Base-by-base conservation (phyloP, 2,888 invertebrate species). In the Parnassius smintheus region DNA sequence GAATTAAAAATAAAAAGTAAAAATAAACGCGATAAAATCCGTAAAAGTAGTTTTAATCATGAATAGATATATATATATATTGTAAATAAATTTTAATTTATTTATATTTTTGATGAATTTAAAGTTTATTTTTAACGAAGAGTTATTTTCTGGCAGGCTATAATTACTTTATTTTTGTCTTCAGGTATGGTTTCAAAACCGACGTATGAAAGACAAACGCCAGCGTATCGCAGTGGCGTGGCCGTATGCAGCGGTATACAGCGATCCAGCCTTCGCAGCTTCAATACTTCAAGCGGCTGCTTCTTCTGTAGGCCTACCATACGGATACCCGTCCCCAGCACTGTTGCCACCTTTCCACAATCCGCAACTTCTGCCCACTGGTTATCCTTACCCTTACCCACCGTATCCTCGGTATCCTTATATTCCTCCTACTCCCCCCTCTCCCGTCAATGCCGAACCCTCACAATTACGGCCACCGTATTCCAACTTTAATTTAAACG, bases 111-210 rank as follows among this genome's bases (percentile, higher is more conserved):
- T 18, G 18, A 18, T 18, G 18, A 18, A 18, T 18, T 18, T 18
- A 18, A 18, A 18, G 18, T 18, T 18, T 18, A 18, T 18, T 18
- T 18, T 18, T 18, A 18, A 18, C 18, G 18, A 18, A 18, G 18
- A 18, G 18, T 18, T 18, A 18, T 18, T 18, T 18, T 18, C 18
- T 18, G 18, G 18, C 18, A 18, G 18, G 35, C 7, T 35, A 35
- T 35, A 35, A 35, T 35, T 35, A 35, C 35, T 41, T 10, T 11
- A 45, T 58, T 57, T 70, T 85, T 82, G 73, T 73, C 70, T 49
- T 86, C 93, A 97, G 97, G 97, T 98, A 22, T 99, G 99, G 99
- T 99, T 99, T 84, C 98, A 98, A 93, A 98, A 98, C 83, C 93
- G 98, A 46, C 93, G 98, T 59, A 98, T 98, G 98, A 98, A 99